Evolutionary conservation across 1,140 invertebrate genomes (phyloP).

Genomic region (Grapholita molesta): DNA sequence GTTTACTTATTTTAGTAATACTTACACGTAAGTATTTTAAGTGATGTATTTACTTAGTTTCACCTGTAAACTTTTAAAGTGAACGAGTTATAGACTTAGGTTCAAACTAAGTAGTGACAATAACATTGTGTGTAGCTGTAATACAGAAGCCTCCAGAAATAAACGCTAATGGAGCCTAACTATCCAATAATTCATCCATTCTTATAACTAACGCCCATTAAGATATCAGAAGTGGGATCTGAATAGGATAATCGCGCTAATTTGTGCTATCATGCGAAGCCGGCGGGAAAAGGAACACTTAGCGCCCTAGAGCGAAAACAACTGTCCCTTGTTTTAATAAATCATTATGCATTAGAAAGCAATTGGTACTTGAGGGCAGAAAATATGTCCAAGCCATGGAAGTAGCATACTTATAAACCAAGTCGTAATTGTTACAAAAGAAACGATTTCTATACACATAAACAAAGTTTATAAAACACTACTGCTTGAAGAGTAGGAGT

Average conservation of each 20-base stretch:
- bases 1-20: too few species aligned
- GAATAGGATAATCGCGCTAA: constrained; percentile 12
- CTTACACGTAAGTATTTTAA: too few species aligned
- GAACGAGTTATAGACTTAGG: too few species aligned
- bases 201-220: constrained; percentile 2
- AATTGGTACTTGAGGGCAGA: neutral
- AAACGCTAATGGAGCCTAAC: neutral
- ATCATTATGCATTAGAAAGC: constrained; percentile 5
- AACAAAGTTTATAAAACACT: too few species aligned
- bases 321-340: constrained; percentile 14
- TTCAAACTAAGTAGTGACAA: neutral
- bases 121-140: neutral
- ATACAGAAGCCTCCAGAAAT: neutral
- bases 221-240: constrained; percentile 12
- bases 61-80: too few species aligned
- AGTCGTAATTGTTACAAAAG: too few species aligned
- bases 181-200: constrained; percentile 6
- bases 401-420: neutral
- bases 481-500: too few species aligned
- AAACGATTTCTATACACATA: too few species aligned
- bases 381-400: neutral
- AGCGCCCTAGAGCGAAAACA: constrained; percentile 1
- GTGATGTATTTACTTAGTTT: too few species aligned
- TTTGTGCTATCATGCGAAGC: neutral
- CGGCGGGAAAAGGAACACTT: neutral